Evolutionary conservation across 2,888 invertebrate genomes (phyloP).

Genomic region (Sphinx pinastri): DNA sequence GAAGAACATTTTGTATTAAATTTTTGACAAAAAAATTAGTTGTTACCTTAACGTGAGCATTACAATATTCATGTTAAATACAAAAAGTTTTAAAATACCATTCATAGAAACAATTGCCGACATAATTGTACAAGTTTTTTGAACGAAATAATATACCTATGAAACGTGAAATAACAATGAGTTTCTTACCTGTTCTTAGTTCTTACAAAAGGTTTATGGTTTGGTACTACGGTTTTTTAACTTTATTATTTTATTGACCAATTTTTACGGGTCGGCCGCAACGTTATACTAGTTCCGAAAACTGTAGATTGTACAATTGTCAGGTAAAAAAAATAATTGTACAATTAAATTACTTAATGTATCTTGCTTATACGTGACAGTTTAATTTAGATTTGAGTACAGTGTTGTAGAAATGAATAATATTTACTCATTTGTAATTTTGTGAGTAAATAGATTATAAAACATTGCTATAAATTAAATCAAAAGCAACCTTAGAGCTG

Average conservation of each 20-base stretch:
- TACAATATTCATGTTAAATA: slow-evolving; percentile 16
- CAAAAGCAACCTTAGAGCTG: neutral
- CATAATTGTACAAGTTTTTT: slow-evolving; percentile 68
- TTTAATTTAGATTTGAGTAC: no score
- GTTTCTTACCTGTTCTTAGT: slow-evolving; percentile 62
- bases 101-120: slow-evolving; percentile 57
- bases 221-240: slow-evolving; percentile 33
- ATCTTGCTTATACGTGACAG: no score
- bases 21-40: neutral
- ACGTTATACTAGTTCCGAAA: neutral
- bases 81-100: slow-evolving; percentile 45
- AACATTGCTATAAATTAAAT: no score
- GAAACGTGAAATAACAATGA: slow-evolving; percentile 58
- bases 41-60: neutral
- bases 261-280: neutral
- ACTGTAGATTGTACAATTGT: neutral
- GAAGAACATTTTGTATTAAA: neutral
- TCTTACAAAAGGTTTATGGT: slow-evolving; percentile 35
- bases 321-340: no score
- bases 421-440: no score
- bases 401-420: no score
- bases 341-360: neutral
- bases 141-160: slow-evolving; percentile 62
- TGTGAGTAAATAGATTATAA: no score
- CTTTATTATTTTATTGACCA: slow-evolving; percentile 26